A percentile compares a stretch with the other conserved stretches of the same genome.
These are phyloP conservation scores for Philopotamus ludificatus DNA, from an alignment of 1,140 invertebrate species.

Conservation along the genomic window DNA sequence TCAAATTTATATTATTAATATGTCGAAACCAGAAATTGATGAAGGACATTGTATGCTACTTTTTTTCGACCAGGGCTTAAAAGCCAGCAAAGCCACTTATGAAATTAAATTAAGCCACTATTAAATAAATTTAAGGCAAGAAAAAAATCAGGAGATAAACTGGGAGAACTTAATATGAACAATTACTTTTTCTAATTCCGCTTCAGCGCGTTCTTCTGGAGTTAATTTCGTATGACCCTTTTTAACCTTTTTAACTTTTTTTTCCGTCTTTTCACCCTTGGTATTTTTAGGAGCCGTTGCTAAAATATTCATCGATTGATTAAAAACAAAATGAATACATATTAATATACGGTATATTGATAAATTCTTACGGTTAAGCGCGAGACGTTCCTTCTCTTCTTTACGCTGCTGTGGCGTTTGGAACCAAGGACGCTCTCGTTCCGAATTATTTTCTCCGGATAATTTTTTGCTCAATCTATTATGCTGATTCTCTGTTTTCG, in stretches of 20 bases:
- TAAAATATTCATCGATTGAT: not conserved
- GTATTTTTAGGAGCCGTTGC: not conserved
- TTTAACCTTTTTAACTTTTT: conserved; percentile 55
- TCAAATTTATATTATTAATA: no score
- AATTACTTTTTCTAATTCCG: conserved; percentile 68
- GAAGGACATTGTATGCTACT: no score
- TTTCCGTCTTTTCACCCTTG: conserved; percentile 31
- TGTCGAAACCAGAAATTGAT: no score
- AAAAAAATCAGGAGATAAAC: not conserved
- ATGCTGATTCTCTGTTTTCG: conserved; percentile 81
- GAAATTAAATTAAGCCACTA: no score
- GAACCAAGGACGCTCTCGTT: conserved; percentile 76
- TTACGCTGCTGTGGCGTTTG: conserved; percentile 80
- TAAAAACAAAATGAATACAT: not conserved
- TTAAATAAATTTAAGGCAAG: not conserved
- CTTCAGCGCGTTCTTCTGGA: conserved; percentile 69
- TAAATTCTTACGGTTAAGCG: conserved; percentile 40
- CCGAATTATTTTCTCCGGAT: conserved; percentile 52
- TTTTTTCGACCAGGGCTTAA: no score
- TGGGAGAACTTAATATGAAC: conserved; percentile 44
- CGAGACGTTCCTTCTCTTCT: conserved; percentile 68
- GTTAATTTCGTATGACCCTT: conserved; percentile 61
- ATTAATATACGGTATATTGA: not conserved
- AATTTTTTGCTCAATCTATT: conserved; percentile 77
- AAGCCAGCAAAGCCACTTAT: no score